Conservation (phyloP, 2,797 vertebrate species). For the Linurgus olivaceus region DNA sequence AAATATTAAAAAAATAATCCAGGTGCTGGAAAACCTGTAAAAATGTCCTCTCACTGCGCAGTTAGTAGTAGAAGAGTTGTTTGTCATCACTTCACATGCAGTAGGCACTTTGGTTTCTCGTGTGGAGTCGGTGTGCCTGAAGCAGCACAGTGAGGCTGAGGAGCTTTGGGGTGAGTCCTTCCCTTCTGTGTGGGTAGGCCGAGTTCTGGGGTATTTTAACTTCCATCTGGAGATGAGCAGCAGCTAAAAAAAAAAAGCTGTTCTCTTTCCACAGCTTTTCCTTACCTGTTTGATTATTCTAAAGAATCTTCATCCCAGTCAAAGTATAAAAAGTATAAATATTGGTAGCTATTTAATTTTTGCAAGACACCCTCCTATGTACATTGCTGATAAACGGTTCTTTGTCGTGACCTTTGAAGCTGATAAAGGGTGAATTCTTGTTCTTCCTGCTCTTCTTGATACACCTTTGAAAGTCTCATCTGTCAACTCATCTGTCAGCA, state of each 20-base stretch:
- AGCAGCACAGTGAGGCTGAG: background rate
- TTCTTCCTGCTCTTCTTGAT: background rate
- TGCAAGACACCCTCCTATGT: background rate
- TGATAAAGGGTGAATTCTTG: background rate
- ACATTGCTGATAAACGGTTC: background rate
- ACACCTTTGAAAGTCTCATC: background rate
- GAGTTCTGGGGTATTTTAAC: background rate
- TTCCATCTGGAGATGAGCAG: background rate
- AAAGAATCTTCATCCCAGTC: background rate
- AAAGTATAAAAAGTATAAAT: background rate
- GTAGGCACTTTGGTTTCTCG: fast-evolving
- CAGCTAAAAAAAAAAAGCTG: background rate
- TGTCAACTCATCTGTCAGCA: fast-evolving
- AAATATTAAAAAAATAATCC: background rate
- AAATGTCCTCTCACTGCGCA: background rate
- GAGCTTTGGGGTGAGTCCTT: background rate
- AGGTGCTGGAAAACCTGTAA: background rate
- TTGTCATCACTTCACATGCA: background rate
- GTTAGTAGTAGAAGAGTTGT: background rate
- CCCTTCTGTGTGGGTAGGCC: background rate
- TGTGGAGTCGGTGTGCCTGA: background rate
- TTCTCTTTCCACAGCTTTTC: background rate
- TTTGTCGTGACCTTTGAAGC: background rate
- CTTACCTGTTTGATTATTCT: background rate
- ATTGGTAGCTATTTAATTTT: background rate